These are phyloP conservation scores for Neomorphus geoffroyi DNA, from an alignment of 2,797 vertebrate genomes.

Conservation along the genomic window DNA sequence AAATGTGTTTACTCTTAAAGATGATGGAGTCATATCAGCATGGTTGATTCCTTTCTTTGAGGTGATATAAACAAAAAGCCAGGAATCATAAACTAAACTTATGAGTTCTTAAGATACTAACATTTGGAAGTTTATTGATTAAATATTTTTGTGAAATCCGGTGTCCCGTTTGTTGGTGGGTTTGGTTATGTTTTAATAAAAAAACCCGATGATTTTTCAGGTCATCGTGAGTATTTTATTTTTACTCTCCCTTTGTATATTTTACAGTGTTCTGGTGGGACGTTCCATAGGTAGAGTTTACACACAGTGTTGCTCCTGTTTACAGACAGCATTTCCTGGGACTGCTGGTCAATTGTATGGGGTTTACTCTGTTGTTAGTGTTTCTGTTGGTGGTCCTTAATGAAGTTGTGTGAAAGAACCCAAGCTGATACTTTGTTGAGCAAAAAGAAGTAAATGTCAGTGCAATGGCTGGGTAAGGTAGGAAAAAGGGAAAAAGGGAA, in stretches of 20 bases:
- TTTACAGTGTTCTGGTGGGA: neutral
- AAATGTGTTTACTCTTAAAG: neutral
- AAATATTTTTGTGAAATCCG: neutral
- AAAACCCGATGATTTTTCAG: neutral
- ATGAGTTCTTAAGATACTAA: neutral
- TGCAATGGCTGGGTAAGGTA: neutral
- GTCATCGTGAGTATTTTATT: neutral
- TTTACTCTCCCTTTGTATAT: neutral
- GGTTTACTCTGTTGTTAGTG: neutral
- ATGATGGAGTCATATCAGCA: neutral
- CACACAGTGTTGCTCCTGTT: neutral
- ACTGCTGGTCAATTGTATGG: fast-evolving
- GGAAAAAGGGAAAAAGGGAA: neutral
- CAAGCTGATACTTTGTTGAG: neutral
- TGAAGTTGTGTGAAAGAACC: neutral
- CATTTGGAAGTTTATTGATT: neutral
- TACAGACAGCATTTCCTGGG: neutral
- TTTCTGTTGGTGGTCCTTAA: neutral
- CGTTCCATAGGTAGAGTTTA: neutral
- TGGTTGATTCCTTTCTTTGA: neutral
- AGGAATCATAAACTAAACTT: neutral
- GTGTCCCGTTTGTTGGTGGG: neutral
- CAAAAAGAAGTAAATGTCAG: neutral
- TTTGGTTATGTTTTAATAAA: neutral
- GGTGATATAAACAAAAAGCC: neutral